Conservation (phyloP, 1,140 invertebrate species). For the Pseudomyrmex concolor region DNA sequence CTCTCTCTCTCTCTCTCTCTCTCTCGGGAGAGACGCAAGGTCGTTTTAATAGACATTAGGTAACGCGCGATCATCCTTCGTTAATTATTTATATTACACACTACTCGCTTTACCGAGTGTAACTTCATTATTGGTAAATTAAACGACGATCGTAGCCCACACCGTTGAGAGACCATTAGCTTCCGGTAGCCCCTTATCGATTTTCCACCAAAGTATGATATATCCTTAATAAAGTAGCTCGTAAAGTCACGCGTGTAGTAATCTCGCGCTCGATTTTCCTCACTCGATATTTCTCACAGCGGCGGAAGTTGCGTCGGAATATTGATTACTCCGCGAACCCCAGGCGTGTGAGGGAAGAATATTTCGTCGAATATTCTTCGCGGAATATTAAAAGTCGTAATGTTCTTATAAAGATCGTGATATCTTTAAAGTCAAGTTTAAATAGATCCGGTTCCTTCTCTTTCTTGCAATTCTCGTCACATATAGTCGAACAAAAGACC, state of each 20-base stretch:
- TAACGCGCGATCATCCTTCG: not conserved
- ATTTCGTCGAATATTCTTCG: not conserved
- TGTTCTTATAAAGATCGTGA: not conserved
- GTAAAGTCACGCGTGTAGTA: slow-evolving; percentile 54
- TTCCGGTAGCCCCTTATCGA: slow-evolving; percentile 25
- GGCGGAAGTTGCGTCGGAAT: slow-evolving; percentile 63
- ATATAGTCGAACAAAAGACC: no score
- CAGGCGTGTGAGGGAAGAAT: not conserved
- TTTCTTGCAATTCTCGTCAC: no score
- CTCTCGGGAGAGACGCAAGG: slow-evolving; percentile 5
- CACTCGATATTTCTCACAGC: slow-evolving; percentile 33
- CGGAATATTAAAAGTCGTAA: not conserved
- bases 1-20: no score
- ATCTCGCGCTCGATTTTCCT: slow-evolving; percentile 53
- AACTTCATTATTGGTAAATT: slow-evolving; percentile 64
- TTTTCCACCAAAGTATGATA: slow-evolving; percentile 43
- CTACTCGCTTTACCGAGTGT: slow-evolving; percentile 52
- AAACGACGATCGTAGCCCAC: slow-evolving; percentile 64
- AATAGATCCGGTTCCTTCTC: no score
- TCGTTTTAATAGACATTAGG: slow-evolving; percentile 23
- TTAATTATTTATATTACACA: slow-evolving; percentile 56
- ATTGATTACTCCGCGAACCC: slow-evolving; percentile 57
- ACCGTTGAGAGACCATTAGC: slow-evolving; percentile 19
- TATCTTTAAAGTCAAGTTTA: not conserved
- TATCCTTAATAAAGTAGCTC: slow-evolving; percentile 61